Base-by-base conservation (phyloP, 1,140 invertebrate species). In the Vanessa tameamea region DNA sequence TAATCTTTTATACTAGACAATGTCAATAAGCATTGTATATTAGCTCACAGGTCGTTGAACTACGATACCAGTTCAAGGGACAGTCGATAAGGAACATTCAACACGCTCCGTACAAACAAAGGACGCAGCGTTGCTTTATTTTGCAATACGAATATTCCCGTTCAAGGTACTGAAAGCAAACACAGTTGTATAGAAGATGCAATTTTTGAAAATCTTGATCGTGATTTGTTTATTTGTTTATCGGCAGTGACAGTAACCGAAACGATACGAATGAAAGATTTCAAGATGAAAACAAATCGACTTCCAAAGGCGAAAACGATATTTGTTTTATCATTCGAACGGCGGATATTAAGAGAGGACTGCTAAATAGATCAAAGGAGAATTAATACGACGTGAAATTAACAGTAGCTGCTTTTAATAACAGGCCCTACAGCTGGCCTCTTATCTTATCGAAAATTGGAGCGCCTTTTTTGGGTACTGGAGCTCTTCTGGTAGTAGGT, bases 51-150 rank as follows among this genome's bases (percentile, higher is more conserved):
- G 86, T 90, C 86, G 74, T 78, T 85, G 86, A 78, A 81, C 88
- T 68, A 65, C 71, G 74, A 31, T n/a, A 37, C 57, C 31, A 83
- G 85, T 87, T 87, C 83, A 85, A 80, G 80, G 82, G 83, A 84
- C 85, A 88, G 80, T 85, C 82, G 87, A 88, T 89, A 88, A 88
- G 87, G 78, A 81, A 87, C 84, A 87, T 85, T 87, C 84, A 88
- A 91, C 89, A 89, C 78, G 75, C 77, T 72, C 72, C 73, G 76
- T 70, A 81, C 83, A 91, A 91, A 89, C 87, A 91, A 87, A 87
- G 86, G 82, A 83, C 82, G 81, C 78, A 82, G 79, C 82, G 83
- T 85, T 85, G 86, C 80, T 83, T 87, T 84, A 88, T 89, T 89
- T 85, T 76, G 84, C 87, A 89, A 90, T 80, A 81, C 73, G 79